Evolutionary conservation across 2,888 invertebrate species (phyloP).

Genomic region (Nasonovia ribisnigri): DNA sequence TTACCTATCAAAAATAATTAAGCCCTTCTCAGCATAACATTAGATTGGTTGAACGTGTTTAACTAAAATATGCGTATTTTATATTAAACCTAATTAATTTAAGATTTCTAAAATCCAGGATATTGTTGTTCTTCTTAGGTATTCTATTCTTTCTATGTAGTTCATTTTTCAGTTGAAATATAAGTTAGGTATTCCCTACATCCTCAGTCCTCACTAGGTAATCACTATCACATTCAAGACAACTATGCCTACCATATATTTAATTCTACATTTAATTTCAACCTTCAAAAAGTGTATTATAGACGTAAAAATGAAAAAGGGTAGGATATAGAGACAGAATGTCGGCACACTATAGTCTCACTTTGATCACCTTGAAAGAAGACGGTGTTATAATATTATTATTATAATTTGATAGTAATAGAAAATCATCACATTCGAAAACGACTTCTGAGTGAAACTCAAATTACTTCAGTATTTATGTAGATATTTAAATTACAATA

Average conservation of each 20-base stretch:
- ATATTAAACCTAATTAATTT: not conserved
- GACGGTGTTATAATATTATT: not conserved
- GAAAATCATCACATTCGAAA: slow-evolving; percentile 21
- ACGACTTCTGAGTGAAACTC: not conserved
- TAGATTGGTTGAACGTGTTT: not conserved
- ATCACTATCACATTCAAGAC: not conserved
- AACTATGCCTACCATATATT: not conserved
- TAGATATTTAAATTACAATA: not conserved
- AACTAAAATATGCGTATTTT: not conserved
- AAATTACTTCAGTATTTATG: not conserved
- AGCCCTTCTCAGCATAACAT: not conserved
- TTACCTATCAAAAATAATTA: not conserved
- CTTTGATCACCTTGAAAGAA: not conserved
- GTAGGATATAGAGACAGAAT: not conserved
- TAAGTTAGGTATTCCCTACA: not conserved
- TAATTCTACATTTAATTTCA: not conserved
- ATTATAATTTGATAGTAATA: not conserved
- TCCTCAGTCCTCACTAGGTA: not conserved
- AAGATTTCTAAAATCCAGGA: not conserved
- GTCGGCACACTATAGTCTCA: not conserved
- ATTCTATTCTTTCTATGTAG: not conserved
- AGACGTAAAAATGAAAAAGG: not conserved
- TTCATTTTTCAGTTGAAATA: not conserved
- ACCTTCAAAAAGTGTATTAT: not conserved
- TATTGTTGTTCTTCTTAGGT: not conserved